Percentiles rank a stretch among this genome's conserved stretches.
phyloP scores from a whole-genome alignment of 2,113 vertebrate genomes.

The Paradisaea rubra region DNA sequence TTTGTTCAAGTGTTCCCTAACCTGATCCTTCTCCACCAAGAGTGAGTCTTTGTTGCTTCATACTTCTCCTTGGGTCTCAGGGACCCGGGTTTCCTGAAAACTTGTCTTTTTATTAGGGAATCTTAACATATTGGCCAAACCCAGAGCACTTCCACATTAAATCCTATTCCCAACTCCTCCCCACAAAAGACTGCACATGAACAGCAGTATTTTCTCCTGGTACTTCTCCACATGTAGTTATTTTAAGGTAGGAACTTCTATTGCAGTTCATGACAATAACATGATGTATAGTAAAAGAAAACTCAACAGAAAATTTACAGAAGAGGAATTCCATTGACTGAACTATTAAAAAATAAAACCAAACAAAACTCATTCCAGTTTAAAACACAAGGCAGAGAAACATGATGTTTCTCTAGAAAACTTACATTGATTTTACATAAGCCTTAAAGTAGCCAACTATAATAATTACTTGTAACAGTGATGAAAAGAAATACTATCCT shows the following conservation, averaged over 20 bases:
- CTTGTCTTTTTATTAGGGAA: not conserved
- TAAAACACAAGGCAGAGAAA: not conserved
- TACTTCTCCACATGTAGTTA: not conserved
- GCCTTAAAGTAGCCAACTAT: not conserved
- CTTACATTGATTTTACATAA: not conserved
- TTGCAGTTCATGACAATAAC: not conserved
- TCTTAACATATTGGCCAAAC: not conserved
- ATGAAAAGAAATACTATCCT: not conserved
- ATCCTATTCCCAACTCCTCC: not conserved
- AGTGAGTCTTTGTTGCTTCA: not conserved
- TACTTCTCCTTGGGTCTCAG: not conserved
- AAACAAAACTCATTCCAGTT: not conserved
- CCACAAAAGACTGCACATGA: not conserved
- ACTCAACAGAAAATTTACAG: not conserved
- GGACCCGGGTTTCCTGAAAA: not conserved
- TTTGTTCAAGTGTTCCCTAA: not conserved
- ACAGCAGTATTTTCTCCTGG: not conserved
- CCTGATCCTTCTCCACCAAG: not conserved
- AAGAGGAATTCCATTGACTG: not conserved
- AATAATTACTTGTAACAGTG: not conserved
- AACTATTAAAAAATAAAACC: not conserved
- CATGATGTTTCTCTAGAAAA: not conserved
- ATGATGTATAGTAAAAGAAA: not conserved
- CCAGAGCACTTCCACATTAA: not conserved
- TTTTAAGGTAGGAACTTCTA: not conserved